Evolutionary conservation across 2,888 invertebrate species (phyloP).

Genomic region (Sminthurinus aureus): DNA sequence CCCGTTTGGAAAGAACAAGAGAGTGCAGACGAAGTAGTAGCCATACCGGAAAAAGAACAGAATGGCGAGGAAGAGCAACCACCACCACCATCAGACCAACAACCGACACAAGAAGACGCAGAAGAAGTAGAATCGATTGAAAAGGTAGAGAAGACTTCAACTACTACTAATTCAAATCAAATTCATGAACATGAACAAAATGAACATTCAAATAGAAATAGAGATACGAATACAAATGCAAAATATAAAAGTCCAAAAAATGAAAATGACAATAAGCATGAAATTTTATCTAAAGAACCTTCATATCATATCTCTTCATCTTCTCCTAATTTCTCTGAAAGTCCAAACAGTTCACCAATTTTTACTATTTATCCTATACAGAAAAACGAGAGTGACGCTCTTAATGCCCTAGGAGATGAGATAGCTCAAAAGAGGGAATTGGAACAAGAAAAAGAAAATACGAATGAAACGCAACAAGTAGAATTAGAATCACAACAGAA

Average conservation of each 20-base stretch:
- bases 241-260: no score
- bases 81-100: not conserved
- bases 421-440: not conserved
- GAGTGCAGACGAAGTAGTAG: slow-evolving; percentile 22
- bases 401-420: not conserved
- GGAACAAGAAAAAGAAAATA: not conserved
- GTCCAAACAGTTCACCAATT: not conserved
- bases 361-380: not conserved
- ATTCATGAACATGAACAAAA: no score
- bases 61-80: not conserved
- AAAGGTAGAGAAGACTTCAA: no score
- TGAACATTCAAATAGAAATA: no score
- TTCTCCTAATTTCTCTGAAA: not conserved
- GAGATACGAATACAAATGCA: no score
- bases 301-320: not conserved
- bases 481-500: not conserved
- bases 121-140: not conserved
- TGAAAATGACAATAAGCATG: no score
- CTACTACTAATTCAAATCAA: not conserved
- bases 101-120: not conserved
- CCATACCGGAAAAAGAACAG: slow-evolving; percentile 6
- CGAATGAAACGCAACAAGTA: not conserved
- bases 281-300: no score
- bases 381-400: not conserved
- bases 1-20: slow-evolving; percentile 38